phyloP scores from a whole-genome alignment of 2,797 vertebrate genomes.

The Tadarida brasiliensis region DNA sequence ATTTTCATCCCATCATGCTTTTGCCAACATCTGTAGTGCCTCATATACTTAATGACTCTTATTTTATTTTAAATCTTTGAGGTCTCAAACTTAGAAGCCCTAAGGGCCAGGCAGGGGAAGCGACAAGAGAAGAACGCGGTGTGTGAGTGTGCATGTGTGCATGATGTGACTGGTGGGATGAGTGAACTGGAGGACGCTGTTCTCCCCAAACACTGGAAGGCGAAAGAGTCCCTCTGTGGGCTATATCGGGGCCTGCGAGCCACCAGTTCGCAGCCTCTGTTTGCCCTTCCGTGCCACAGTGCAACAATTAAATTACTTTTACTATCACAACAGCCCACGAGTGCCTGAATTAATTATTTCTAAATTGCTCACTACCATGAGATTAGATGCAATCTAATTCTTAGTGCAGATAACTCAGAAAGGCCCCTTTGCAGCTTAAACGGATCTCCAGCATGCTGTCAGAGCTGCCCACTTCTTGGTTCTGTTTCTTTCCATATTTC shows the following conservation, averaged over 20 bases:
- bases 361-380: slow-evolving; percentile 23
- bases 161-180: neutral
- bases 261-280: neutral
- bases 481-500: neutral
- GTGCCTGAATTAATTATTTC: slow-evolving; percentile 47
- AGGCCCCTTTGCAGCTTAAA: neutral
- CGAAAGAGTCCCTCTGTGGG: neutral
- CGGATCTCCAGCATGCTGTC: neutral
- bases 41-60: neutral
- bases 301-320: slow-evolving; percentile 1
- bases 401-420: slow-evolving; percentile 12
- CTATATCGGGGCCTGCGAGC: neutral
- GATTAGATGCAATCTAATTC: slow-evolving; percentile 33
- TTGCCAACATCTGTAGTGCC: neutral
- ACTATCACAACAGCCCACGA: neutral
- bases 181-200: neutral
- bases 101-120: neutral
- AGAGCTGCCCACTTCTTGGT: neutral
- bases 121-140: neutral
- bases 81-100: neutral
- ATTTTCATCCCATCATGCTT: slow-evolving; percentile 8
- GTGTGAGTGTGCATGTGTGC: too few relatives aligned
- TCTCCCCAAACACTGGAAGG: neutral
- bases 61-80: neutral
- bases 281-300: neutral